Percentiles rank a stretch among this genome's conserved stretches.
These are phyloP conservation scores for Gastrophysa polygoni DNA, from an alignment of 2,888 invertebrate species.

Conservation along the genomic window DNA sequence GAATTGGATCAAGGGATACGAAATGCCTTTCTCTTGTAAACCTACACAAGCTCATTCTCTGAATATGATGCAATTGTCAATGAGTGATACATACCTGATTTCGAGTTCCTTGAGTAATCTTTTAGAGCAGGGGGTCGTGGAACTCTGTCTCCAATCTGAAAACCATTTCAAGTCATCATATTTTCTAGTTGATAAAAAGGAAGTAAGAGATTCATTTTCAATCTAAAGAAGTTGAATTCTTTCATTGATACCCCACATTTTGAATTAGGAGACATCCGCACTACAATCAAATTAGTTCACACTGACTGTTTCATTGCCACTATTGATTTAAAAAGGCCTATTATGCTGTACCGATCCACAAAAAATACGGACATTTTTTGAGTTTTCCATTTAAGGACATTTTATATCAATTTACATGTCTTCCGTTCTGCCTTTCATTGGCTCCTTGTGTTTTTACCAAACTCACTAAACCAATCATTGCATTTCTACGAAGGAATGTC, in stretches of 20 bases:
- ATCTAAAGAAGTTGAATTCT: not conserved
- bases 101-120: too few species aligned
- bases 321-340: constrained; percentile 12
- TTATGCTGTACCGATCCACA: constrained; percentile 5
- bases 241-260: constrained; percentile 3
- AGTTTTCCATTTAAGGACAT: not conserved
- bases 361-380: constrained; percentile 1
- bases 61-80: not conserved
- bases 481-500: not conserved
- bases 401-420: constrained; percentile 14
- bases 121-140: too few species aligned
- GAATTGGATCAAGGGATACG: not conserved
- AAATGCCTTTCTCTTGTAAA: not conserved
- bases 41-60: not conserved
- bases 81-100: not conserved
- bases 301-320: not conserved
- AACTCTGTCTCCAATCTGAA: too few species aligned
- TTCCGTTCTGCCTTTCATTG: constrained; percentile 7
- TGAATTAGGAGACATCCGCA: not conserved
- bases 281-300: not conserved
- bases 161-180: not conserved
- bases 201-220: not conserved
- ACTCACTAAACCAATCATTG: constrained; percentile 12
- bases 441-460: constrained; percentile 13
- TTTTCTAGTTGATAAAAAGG: not conserved